Evolutionary conservation across 2,888 invertebrate species (phyloP), one percentile per base, ranked within the genome.

Genomic region (Leptogaster cylindrica): DNA sequence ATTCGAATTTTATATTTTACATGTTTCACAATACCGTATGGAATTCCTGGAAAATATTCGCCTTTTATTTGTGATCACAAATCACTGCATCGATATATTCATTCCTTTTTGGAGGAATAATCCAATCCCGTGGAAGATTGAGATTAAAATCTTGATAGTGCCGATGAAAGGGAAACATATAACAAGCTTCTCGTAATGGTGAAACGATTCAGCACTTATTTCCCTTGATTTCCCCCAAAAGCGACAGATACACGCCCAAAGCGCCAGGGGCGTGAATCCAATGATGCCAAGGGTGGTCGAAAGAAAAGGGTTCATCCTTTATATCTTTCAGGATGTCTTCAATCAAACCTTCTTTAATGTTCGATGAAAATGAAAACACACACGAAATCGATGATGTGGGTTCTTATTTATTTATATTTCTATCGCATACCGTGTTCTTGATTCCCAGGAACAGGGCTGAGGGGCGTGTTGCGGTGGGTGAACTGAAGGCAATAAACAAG

Each of bases 181-280:
- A 25, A 44, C 61, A 61, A 44, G 27, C 61, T 28, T 28, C 61
- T 61, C 28, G 16, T 61, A 61, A 61, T 61, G 44, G 44, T 41
- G 44, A 61, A 61, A 61, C 61, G 61, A 61, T 61, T 61, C 61
- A 61, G 61, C 61, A 61, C 44, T 61, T 61, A 61, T 61, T 61
- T 61, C 61, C 28, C 61, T 61, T 61, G 61, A 61, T 44, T 61
- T 61, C 61, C 61, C 61, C 44, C 16, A 61, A 61, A 46, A 31
- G 61, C 61, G 25, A 44, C 44, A 31, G 51, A 51, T 51, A 51
- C 28, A 51, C 51, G 18, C n/a, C n/a, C 16, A 10, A n/a, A 10
- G 14, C 6, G 4, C 41, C 7, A 10, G 14, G n/a, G 48, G 6
- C 12, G 8, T 5, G 12, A 7, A n/a, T n/a, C 3, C 10, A 23